Conservation (phyloP, 1,140 invertebrate genomes). For the Phocides pigmalion region DNA sequence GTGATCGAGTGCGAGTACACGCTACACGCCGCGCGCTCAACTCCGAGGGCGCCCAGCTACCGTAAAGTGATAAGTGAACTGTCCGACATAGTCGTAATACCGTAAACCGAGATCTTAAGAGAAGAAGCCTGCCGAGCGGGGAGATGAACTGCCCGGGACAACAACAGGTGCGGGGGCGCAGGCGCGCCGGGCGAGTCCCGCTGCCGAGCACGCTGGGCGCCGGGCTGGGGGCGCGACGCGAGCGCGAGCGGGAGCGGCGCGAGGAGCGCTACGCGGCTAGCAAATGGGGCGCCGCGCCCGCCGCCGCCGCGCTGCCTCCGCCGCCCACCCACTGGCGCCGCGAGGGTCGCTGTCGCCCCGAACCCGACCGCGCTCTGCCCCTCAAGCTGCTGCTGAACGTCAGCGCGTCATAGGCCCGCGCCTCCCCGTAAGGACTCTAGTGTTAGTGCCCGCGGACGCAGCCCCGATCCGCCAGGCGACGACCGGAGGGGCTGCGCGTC, state of each 20-base stretch:
- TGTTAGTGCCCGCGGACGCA: constrained; percentile 63
- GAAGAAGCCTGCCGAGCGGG: constrained; percentile 42
- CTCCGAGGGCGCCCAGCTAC: constrained; percentile 54
- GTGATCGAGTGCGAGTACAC: constrained; percentile 49
- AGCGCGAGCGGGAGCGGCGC: constrained; percentile 47
- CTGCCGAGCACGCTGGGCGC: constrained; percentile 48
- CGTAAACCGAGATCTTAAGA: constrained; percentile 47
- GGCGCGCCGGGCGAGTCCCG: constrained; percentile 45
- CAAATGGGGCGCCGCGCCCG: constrained; percentile 80
- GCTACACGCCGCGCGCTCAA: constrained; percentile 49
- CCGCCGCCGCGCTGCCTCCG: constrained; percentile 73
- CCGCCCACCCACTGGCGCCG: constrained; percentile 80
- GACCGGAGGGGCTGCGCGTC: constrained; percentile 50
- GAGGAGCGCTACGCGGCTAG: constrained; percentile 74
- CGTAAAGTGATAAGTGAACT: constrained; percentile 72
- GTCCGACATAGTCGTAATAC: constrained; percentile 53
- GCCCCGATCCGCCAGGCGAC: constrained; percentile 38
- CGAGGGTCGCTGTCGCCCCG: constrained; percentile 66
- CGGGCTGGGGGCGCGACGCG: constrained; percentile 37
- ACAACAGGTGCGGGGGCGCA: constrained; percentile 53
- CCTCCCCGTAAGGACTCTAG: constrained; percentile 62
- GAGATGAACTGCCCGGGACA: constrained; percentile 64
- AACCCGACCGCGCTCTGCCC: constrained; percentile 69
- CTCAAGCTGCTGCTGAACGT: constrained; percentile 77
- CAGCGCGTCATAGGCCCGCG: constrained; percentile 52